These are phyloP conservation scores for Syndactyla subalaris DNA, from an alignment of 2,797 vertebrate genomes.

Conservation along the genomic window DNA sequence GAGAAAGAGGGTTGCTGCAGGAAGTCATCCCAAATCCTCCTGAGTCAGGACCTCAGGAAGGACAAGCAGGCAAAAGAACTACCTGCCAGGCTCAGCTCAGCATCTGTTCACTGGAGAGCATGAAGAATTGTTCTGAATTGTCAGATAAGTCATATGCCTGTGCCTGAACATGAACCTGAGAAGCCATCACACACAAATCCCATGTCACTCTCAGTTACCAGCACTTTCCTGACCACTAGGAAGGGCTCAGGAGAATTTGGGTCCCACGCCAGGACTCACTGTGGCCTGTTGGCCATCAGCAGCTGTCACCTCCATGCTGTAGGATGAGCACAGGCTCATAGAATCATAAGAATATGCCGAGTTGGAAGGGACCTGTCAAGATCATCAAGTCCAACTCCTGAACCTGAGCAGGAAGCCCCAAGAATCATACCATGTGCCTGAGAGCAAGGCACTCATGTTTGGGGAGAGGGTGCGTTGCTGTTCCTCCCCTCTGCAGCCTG, in stretches of 20 bases:
- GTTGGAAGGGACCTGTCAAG: not conserved
- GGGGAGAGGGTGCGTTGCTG: accelerated
- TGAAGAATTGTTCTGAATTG: not conserved
- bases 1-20: not conserved
- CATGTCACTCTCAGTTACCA: not conserved
- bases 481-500: not conserved
- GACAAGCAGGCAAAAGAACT: not conserved
- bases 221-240: not conserved
- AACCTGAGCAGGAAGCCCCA: not conserved
- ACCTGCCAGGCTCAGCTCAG: not conserved
- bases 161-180: not conserved
- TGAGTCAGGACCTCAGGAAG: accelerated
- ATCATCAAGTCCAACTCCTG: not conserved
- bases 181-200: not conserved
- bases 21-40: too few species aligned
- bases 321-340: not conserved
- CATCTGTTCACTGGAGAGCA: not conserved
- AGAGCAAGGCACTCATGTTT: accelerated
- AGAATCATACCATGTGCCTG: not conserved
- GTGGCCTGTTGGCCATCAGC: not conserved
- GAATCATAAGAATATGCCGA: not conserved
- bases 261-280: not conserved
- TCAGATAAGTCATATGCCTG: not conserved
- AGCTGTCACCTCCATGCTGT: not conserved
- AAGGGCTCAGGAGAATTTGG: not conserved